Conservation (phyloP, 2,113 vertebrate genomes). For the Phocoena sinus region DNA sequence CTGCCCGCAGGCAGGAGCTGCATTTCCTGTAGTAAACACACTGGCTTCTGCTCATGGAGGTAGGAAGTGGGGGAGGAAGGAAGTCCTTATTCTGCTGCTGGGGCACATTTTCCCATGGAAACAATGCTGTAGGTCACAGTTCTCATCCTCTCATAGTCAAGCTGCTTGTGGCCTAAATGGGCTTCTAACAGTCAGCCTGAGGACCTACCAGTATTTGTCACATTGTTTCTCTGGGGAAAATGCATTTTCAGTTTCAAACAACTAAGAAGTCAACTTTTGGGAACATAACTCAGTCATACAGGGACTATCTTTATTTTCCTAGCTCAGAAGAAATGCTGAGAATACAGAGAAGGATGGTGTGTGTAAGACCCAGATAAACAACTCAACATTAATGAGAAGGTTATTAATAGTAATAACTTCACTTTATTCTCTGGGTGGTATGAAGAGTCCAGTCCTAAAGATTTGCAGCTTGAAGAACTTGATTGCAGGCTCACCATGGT, state of each 20-base stretch:
- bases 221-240: not conserved
- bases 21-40: not conserved
- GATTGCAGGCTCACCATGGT: not conserved
- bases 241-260: conserved; percentile 37
- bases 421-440: not conserved
- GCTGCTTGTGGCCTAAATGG: not conserved
- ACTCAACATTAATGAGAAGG: not conserved
- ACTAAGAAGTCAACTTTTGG: conserved; percentile 3
- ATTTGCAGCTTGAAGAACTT: not conserved
- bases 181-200: not conserved
- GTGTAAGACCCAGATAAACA: not conserved
- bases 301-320: not conserved
- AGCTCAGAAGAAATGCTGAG: conserved; percentile 33
- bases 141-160: not conserved
- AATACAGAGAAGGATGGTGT: not conserved
- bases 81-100: not conserved
- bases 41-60: not conserved
- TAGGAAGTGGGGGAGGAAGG: conserved; percentile 33
- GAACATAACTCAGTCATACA: not conserved
- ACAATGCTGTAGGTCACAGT: not conserved
- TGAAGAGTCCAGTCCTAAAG: not conserved
- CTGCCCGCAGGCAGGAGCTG: not conserved
- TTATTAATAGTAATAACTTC: not conserved
- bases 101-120: conserved; percentile 28
- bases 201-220: not conserved